A percentile compares a stretch with the other conserved stretches of the same genome.
Conservation (phyloP, 2,797 vertebrate species). For the Dicrostonyx torquatus region DNA sequence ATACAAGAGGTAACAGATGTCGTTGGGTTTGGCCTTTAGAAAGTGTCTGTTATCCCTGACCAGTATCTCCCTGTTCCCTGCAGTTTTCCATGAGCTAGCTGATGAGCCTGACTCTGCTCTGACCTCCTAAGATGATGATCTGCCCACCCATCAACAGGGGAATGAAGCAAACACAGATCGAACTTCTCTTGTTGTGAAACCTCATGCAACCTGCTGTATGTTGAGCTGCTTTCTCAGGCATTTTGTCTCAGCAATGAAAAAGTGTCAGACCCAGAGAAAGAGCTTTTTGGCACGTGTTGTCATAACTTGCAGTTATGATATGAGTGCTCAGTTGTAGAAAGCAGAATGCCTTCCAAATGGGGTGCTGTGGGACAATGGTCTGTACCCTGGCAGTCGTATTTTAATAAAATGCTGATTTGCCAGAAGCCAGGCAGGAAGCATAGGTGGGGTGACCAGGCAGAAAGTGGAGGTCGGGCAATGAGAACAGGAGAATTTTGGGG, state of each 20-base stretch:
- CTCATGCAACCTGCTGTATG: not conserved
- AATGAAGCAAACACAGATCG: not conserved
- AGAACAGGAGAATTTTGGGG: too few species aligned
- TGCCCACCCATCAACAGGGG: not conserved
- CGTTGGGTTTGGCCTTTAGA: not conserved
- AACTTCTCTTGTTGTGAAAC: not conserved
- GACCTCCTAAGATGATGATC: too few species aligned
- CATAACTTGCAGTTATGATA: not conserved
- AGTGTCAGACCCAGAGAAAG: not conserved
- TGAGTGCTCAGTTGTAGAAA: not conserved
- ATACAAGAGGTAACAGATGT: too few species aligned
- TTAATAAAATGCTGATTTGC: too few species aligned
- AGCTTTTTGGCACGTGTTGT: not conserved
- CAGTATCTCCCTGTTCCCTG: not conserved
- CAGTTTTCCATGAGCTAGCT: not conserved
- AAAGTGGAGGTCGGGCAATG: too few species aligned
- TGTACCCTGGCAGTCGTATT: too few species aligned
- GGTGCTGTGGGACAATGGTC: not conserved
- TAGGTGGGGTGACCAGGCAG: too few species aligned
- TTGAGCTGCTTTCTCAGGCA: not conserved
- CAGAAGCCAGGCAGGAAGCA: too few species aligned
- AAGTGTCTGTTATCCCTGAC: not conserved
- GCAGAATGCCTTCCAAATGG: not conserved
- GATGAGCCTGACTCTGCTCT: not conserved
- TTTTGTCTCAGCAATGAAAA: not conserved